These are phyloP conservation scores for Apamea anceps DNA, from an alignment of 2,888 invertebrate genomes.

Conservation along the genomic window DNA sequence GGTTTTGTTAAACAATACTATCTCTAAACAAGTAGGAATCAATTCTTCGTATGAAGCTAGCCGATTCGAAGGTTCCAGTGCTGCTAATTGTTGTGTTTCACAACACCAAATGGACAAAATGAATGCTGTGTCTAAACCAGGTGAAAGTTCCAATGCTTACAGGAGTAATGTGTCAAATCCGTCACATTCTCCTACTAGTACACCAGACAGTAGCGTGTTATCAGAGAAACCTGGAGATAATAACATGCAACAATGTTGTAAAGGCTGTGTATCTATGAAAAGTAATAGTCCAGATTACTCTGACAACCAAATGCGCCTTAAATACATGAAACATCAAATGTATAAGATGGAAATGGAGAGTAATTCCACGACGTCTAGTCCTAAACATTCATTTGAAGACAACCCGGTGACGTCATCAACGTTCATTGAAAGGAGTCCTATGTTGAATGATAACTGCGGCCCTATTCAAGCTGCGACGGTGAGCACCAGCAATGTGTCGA, in stretches of 20 bases:
- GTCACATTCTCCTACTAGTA: constrained; percentile 84
- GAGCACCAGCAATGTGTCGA: constrained; percentile 95
- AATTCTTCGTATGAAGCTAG: constrained; percentile 80
- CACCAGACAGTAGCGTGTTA: constrained; percentile 87
- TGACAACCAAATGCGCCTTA: constrained; percentile 82
- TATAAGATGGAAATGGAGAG: constrained; percentile 88
- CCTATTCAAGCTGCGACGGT: constrained; percentile 96
- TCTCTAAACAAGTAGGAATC: constrained; percentile 92
- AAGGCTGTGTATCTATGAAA: constrained; percentile 87
- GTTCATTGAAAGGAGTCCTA: constrained; percentile 90
- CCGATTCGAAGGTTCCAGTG: constrained; percentile 78
- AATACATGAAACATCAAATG: constrained; percentile 84
- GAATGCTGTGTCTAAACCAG: constrained; percentile 74
- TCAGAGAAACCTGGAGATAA: constrained; percentile 81
- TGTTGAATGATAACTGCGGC: constrained; percentile 91
- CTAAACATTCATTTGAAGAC: constrained; percentile 88
- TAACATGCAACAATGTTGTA: constrained; percentile 85
- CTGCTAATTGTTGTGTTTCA: constrained; percentile 69
- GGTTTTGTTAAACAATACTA: constrained; percentile 95
- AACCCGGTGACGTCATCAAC: constrained; percentile 93
- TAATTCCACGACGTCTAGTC: constrained; percentile 88
- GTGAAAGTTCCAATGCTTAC: constrained; percentile 78
- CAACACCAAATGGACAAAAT: constrained; percentile 80
- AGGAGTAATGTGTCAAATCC: constrained; percentile 82
- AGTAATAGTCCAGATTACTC: constrained; percentile 81